Base-by-base conservation (phyloP, 2,888 invertebrate genomes). In the Aphodius sticticus region DNA sequence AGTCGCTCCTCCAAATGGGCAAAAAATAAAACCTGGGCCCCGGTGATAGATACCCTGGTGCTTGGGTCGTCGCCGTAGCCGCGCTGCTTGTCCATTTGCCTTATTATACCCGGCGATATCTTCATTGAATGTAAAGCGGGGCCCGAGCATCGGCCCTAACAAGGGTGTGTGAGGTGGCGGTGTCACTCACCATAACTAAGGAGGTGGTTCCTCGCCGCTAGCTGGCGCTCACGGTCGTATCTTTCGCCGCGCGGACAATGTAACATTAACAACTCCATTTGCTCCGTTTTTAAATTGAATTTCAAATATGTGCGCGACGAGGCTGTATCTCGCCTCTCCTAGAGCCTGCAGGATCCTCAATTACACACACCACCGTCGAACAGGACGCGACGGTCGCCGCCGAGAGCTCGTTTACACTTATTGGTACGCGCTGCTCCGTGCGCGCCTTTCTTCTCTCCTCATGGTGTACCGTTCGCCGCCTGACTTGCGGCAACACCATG, bases 161-260 rank as follows among this genome's bases (percentile, higher is more conserved):
- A 89, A 89, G 89, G 88, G 88, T 87, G 87, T 88, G 86, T 87
- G 89, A 88, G 88, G 89, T 89, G 89, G 89, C 87, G 84, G 87
- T 87, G 88, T 89, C 89, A 89, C 86, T 89, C 89, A 88, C 82
- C 84, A 85, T 88, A 88, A 88, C 87, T 88, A 87, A 86, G 81
- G 86, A 87, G 87, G 86, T 86, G 86, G 85, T 84, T 83, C 83
- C 85, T 86, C 88, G 87, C 87, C 88, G 87, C 87, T 86, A 85
- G 78, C 86, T 84, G 83, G 82, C 85, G 85, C 84, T 83, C 82
- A 82, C 84, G 85, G 82, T 86, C 88, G 87, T 87, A 90, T 90
- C 89, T 89, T 74, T 77, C 77, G 78, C 78, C 71, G 77, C 89
- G 89, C 90, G 90, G 90, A 92, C 92, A 92, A 92, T 92, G 92